Base-by-base conservation (phyloP, 2,888 invertebrate genomes). In the Bellardia pandia region DNA sequence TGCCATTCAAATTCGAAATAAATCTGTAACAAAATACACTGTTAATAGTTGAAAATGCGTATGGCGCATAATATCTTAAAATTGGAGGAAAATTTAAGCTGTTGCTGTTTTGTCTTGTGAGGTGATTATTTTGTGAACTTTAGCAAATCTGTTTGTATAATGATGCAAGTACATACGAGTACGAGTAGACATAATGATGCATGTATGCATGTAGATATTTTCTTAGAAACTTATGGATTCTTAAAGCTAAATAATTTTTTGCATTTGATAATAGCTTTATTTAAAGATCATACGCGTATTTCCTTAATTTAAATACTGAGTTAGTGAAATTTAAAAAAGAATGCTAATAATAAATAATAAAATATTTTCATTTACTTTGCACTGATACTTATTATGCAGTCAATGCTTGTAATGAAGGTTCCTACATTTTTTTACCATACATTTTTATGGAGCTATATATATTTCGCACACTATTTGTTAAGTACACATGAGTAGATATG, bases 1-100 rank as follows among this genome's bases (percentile, higher is more conserved):
- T 69, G 69, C 77, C 80, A 74, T 74, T 78, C 86, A 87, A 87
- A 76, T 86, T 74, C 75, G 64, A 85, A 85, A 71, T 85, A 87
- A 85, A 85, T 81, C 78, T 85, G 74, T 77, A 62, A 77, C 60
- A 66, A 84, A 87, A 78, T 87, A 69, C 40, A 58, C 72, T 80
- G 84, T 80, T 77, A 82, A 81, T 83, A 86, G 76, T n/a, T 5
- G 56, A 11, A 75, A 62, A 45, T 60, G 66, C 23, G 58, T 58
- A 51, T 68, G 58, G 5, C 37, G 58, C 58, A 30, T 14, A 45
- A 53, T 8, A 16, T 13, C 16, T 42, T 66, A 62, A 37, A 13
- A 37, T 14, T 13, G 23, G 2, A 42, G 60, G 13, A 42, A 42
- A 66, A 16, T 11, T 7, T 62, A 11, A 45, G 14, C 6, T n/a